Evolutionary conservation across 2,113 vertebrate genomes (phyloP).

Genomic region (Hipposideros armiger): DNA sequence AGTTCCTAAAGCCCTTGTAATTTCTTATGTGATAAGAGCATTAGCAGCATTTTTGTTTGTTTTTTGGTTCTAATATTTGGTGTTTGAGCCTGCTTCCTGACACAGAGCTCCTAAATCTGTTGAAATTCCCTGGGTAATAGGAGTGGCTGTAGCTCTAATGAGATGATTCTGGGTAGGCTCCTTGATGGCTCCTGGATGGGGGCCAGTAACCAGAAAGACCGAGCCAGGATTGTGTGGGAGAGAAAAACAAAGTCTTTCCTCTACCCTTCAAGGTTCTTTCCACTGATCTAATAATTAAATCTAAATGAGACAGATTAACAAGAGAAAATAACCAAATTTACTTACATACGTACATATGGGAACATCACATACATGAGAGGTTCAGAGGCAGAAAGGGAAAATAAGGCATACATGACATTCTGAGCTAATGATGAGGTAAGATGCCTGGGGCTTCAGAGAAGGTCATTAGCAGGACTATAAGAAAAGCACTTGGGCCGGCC

Average conservation of each 20-base stretch:
- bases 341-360: not conserved
- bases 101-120: not conserved
- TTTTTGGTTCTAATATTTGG: not conserved
- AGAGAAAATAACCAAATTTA: not conserved
- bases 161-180: not conserved
- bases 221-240: not conserved
- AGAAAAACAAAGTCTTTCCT: not conserved
- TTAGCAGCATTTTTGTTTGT: not conserved
- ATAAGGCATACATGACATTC: not conserved
- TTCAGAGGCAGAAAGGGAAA: not conserved
- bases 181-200: not conserved
- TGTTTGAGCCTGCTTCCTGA: not conserved
- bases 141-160: too few relatives aligned
- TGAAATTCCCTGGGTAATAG: not conserved
- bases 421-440: not conserved
- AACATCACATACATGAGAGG: not conserved
- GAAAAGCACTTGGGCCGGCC: not conserved
- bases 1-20: not conserved
- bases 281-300: not conserved
- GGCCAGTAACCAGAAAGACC: not conserved
- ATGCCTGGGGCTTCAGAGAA: not conserved
- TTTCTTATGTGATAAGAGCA: not conserved
- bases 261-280: not conserved
- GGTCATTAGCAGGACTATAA: not conserved
- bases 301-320: not conserved